phyloP scores from a whole-genome alignment of 2,888 invertebrate genomes.

The Habrosyne pyritoides region DNA sequence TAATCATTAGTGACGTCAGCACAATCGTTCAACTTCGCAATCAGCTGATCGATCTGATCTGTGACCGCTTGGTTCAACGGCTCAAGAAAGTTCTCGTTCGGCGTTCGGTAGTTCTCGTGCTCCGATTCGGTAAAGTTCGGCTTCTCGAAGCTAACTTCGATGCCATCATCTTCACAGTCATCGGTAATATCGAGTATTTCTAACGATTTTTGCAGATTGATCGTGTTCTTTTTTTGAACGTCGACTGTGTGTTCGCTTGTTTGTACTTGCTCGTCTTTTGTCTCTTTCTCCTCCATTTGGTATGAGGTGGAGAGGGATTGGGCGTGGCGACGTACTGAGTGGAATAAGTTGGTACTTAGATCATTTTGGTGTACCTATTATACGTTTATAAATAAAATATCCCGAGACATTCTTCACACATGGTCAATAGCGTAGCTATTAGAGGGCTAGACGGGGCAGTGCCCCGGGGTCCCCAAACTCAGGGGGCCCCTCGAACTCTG shows the following conservation, averaged over 20 bases:
- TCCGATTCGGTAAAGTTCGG: slow-evolving; percentile 60
- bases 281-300: slow-evolving; percentile 41
- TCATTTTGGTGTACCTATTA: background rate
- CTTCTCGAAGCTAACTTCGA: slow-evolving; percentile 69
- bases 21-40: slow-evolving; percentile 67
- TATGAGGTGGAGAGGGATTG: slow-evolving; percentile 30
- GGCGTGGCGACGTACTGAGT: slow-evolving; percentile 39
- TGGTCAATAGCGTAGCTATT: no score
- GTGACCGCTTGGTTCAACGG: slow-evolving; percentile 65
- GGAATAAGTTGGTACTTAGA: slow-evolving; percentile 4
- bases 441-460: no score
- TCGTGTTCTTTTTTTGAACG: slow-evolving; percentile 34
- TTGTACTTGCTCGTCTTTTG: slow-evolving; percentile 56
- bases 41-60: slow-evolving; percentile 72
- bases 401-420: no score
- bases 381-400: no score
- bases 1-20: slow-evolving; percentile 47
- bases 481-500: no score
- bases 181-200: slow-evolving; percentile 65
- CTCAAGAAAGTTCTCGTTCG: slow-evolving; percentile 65
- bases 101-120: slow-evolving; percentile 66
- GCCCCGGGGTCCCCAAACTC: no score
- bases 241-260: slow-evolving; percentile 40
- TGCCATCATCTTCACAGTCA: slow-evolving; percentile 36
- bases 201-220: slow-evolving; percentile 58